A percentile compares a stretch with the other conserved stretches of the same genome.
Conservation (phyloP, 2,888 invertebrate genomes). For the Agelastica alni region DNA sequence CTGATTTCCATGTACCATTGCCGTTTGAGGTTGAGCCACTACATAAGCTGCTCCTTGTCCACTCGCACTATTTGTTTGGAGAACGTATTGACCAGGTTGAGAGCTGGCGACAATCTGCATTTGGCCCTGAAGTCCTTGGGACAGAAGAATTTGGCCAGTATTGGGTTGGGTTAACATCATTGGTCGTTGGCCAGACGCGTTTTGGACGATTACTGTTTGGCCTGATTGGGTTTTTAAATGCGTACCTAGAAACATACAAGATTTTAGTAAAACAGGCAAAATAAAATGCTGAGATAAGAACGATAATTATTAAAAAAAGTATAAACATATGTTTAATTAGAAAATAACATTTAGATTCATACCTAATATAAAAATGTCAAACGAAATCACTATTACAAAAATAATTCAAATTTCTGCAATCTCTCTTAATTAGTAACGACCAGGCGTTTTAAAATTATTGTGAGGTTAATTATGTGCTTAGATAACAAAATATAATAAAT, state of each 20-base stretch:
- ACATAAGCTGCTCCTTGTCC: constrained; percentile 67
- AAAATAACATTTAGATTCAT: too few species aligned
- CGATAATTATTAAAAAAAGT: too few species aligned
- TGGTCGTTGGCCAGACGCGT: constrained; percentile 48
- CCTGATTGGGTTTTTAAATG: constrained; percentile 51
- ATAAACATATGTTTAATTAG: too few species aligned
- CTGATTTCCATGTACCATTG: constrained; percentile 64
- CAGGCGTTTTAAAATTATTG: too few species aligned
- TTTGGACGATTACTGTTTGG: constrained; percentile 55
- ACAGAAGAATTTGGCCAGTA: constrained; percentile 51
- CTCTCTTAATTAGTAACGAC: too few species aligned
- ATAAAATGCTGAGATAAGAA: too few species aligned
- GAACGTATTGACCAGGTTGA: constrained; percentile 59
- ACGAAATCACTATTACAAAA: too few species aligned
- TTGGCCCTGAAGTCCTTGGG: constrained; percentile 52
- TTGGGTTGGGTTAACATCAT: constrained; percentile 51
- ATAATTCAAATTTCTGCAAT: neutral
- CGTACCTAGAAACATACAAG: constrained; percentile 39
- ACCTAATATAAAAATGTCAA: too few species aligned
- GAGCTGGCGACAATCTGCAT: constrained; percentile 58
- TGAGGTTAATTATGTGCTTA: too few species aligned
- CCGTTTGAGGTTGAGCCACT: constrained; percentile 68
- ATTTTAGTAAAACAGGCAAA: neutral
- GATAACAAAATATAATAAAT: too few species aligned
- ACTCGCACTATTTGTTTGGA: constrained; percentile 51